These are phyloP conservation scores for Acanthosepion pharaonis DNA, from an alignment of 2,888 invertebrate genomes.

Conservation along the genomic window DNA sequence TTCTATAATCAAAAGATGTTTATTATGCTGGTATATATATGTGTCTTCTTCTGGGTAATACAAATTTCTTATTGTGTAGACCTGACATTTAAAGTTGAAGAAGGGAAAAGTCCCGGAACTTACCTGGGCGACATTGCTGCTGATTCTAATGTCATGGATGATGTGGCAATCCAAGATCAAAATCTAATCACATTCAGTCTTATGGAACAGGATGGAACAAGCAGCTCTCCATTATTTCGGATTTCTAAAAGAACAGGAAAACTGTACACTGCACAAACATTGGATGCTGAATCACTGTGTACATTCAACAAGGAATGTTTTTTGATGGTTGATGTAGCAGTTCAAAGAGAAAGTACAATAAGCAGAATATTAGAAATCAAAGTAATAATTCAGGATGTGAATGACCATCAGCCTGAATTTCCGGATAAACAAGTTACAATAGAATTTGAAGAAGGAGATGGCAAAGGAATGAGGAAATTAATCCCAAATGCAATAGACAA, in stretches of 20 bases:
- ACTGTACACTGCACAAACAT: not conserved
- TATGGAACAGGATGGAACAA: not conserved
- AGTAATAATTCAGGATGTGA: not conserved
- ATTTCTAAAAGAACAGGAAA: not conserved
- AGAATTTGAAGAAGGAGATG: not conserved
- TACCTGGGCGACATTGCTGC: not conserved
- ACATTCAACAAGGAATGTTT: not conserved
- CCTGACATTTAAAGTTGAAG: not conserved
- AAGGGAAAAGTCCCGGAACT: not conserved
- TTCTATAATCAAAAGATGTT: not conserved
- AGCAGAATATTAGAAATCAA: not conserved
- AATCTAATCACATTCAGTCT: not conserved
- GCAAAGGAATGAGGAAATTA: not conserved
- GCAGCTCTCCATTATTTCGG: not conserved
- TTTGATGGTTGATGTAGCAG: not conserved
- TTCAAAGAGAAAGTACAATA: not conserved
- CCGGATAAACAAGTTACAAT: not conserved
- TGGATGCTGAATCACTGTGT: not conserved
- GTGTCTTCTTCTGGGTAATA: not conserved
- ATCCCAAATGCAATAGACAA: not conserved
- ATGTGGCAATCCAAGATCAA: not conserved
- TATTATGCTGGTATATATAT: not conserved
- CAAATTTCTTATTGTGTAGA: not conserved
- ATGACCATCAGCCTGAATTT: not conserved
- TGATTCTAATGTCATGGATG: not conserved